Evolutionary conservation across 1,140 invertebrate genomes (phyloP), one percentile per base, ranked within the genome.

Genomic region (Apis laboriosa): DNA sequence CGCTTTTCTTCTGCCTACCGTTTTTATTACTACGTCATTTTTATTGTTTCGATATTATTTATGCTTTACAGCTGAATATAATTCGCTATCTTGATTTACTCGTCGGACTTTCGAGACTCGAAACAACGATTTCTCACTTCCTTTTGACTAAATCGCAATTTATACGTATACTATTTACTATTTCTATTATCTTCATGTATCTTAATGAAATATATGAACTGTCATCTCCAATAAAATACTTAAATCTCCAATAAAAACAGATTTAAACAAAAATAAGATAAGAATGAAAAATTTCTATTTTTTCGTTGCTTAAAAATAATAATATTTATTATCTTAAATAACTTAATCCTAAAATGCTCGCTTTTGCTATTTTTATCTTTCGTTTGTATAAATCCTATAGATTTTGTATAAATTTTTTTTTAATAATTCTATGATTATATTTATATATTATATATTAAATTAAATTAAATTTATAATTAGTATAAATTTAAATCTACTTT

Each of bases 41-140:
- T 81, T 81, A 81, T 81, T 81, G 73, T 81, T 68, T 76, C 55
- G 34, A 76, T 76, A 53, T 81, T 81, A 81, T 81, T 68, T 81
- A 81, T 67, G 63, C 43, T 53, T 76, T 13, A 34, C 24, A 51
- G 49, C 5, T 55, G 56, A 81, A 76, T 81, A 49, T 60, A 76
- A 81, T 68, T 12, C 63, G 34, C 55, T 60, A 76, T 81, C 72
- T 51, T 81, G 63, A 67, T 76, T 81, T 76, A 81, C 13, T 66
- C 24, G 55, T 13, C 34, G 68, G 58, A 9, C n/a, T 67, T 67
- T 75, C 72, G 43, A 13, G 53, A 66, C 11, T 7, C 28, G 63
- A 9, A 68, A 77, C 77, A 53, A 19, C 77, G 68, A 12, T 28
- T 63, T 51, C 60, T 80, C 28, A 12, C 24, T 21, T 9, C 53